phyloP scores from a whole-genome alignment of 2,888 invertebrate species.

The Tuberolachnus salignus region DNA sequence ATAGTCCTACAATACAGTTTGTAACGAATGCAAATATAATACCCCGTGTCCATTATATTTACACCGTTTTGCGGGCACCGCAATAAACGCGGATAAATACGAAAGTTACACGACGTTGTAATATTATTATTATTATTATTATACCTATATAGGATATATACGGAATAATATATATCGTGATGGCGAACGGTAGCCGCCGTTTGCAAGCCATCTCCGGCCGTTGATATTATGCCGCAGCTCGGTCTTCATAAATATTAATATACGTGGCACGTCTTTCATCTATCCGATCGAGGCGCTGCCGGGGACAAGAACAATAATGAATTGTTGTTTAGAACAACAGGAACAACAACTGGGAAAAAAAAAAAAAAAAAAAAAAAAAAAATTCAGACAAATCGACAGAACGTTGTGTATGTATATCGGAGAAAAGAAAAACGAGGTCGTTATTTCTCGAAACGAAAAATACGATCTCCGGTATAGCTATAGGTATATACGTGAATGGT shows the following conservation, averaged over 20 bases:
- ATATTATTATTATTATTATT: no score
- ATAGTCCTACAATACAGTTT: no score
- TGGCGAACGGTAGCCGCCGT: not conserved
- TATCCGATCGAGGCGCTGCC: conserved; percentile 26
- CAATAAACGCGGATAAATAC: no score
- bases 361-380: not conserved
- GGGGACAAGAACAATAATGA: conserved; percentile 44
- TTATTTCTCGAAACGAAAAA: conserved; percentile 29
- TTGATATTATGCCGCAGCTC: not conserved
- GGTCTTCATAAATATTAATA: conserved; percentile 35
- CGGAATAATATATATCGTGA: no score
- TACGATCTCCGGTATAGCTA: not conserved
- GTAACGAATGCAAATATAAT: not conserved
- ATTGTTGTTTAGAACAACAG: conserved; percentile 14
- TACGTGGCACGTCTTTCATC: conserved; percentile 24
- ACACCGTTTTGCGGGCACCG: no score
- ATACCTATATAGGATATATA: no score
- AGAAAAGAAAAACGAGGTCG: conserved; percentile 15
- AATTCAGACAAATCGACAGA: conserved; percentile 2
- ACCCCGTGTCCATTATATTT: no score
- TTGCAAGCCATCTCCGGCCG: not conserved
- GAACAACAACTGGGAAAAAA: not conserved
- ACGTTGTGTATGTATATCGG: not conserved
- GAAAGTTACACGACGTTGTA: no score
- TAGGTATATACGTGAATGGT: not conserved